Evolutionary conservation across 2,888 invertebrate genomes (phyloP).

Genomic region (Hyposoter dolosus): DNA sequence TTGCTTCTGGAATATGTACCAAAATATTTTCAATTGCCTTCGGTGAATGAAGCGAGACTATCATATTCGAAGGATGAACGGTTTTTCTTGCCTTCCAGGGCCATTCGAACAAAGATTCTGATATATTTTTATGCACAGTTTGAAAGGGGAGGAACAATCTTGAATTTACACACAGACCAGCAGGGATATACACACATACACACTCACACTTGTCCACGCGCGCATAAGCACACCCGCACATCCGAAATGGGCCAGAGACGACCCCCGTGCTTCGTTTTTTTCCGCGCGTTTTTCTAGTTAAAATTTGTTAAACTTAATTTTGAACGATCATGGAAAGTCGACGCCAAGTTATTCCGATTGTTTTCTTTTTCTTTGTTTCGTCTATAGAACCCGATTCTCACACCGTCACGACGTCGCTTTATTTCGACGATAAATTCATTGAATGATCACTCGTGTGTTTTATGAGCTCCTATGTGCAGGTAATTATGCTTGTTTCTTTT

Average conservation of each 20-base stretch:
- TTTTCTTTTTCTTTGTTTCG: constrained; percentile 4
- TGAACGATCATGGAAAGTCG: constrained; percentile 59
- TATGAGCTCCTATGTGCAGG: constrained; percentile 52
- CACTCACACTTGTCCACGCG: constrained; percentile 36
- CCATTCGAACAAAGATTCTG: constrained; percentile 38
- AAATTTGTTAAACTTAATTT: constrained; percentile 69
- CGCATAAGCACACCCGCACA: constrained; percentile 48
- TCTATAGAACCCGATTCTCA: constrained; percentile 27
- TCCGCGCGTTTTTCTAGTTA: constrained; percentile 52
- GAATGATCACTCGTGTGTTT: constrained; percentile 44
- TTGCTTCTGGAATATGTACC: constrained; percentile 63
- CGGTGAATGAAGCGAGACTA: constrained; percentile 43
- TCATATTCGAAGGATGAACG: constrained; percentile 28
- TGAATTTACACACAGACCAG: constrained; percentile 54
- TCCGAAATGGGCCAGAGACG: constrained; percentile 43
- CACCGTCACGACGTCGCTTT: constrained; percentile 30
- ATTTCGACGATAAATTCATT: constrained; percentile 32
- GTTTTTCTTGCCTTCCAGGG: constrained; percentile 39
- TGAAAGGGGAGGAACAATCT: constrained; percentile 58
- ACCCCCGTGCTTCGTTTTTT: constrained; percentile 51
- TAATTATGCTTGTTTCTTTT: constrained; percentile 59
- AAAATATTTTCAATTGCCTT: constrained; percentile 63
- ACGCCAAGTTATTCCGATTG: constrained; percentile 52
- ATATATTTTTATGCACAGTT: constrained; percentile 58
- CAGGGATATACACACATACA: constrained; percentile 43